Percentiles rank a stretch among this genome's conserved stretches.
Conservation (phyloP, 2,113 vertebrate species). For the Centropus unirufus region DNA sequence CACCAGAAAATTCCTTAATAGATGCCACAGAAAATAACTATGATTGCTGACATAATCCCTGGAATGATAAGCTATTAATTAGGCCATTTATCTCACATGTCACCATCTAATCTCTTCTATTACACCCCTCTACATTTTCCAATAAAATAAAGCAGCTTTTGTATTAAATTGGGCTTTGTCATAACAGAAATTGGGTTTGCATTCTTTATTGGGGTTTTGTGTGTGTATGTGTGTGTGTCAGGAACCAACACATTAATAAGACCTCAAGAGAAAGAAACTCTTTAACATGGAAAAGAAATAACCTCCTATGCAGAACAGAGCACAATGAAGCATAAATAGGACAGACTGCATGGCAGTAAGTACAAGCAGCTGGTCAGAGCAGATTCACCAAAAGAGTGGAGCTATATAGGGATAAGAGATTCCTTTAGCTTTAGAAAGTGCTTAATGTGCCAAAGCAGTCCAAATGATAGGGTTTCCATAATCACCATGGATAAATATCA, state of each 20-base stretch:
- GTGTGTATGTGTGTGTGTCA: neutral
- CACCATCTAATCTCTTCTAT: neutral
- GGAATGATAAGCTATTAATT: neutral
- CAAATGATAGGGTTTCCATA: conserved; percentile 7
- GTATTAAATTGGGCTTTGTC: neutral
- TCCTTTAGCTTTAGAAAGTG: conserved; percentile 17
- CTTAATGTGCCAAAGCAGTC: neutral
- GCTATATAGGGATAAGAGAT: neutral
- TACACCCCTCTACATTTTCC: neutral
- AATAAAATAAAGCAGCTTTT: neutral
- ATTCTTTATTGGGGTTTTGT: neutral
- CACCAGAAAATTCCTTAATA: neutral
- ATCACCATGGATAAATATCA: neutral
- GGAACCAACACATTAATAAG: neutral
- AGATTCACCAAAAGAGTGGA: conserved; percentile 25
- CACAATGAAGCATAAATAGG: conserved; percentile 42
- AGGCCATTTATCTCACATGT: neutral
- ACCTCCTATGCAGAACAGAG: neutral
- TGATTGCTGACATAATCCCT: neutral
- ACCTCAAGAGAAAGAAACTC: neutral
- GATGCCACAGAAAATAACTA: neutral
- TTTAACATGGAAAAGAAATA: neutral
- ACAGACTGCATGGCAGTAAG: conserved; percentile 17
- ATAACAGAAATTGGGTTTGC: neutral
- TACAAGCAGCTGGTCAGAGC: conserved; percentile 46